Evolutionary conservation across 92 coral and sea anemone species (phyloP).

Genomic region (Zoanthus solanderi): DNA sequence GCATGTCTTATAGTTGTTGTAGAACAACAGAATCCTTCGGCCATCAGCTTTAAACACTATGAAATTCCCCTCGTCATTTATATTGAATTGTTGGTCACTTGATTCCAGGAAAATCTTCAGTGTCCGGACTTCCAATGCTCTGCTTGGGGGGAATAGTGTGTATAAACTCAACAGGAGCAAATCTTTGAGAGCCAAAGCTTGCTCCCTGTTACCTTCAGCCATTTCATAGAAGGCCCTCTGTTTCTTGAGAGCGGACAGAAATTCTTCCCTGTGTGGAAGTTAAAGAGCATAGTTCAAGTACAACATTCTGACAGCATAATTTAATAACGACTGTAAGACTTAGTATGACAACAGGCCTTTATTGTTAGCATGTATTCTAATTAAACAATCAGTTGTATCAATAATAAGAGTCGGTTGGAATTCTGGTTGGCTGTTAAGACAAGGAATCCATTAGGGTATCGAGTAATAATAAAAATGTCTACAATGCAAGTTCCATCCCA

Average conservation of each 20-base stretch:
- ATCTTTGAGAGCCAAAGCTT: not conserved
- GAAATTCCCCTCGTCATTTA: not conserved
- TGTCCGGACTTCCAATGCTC: not conserved
- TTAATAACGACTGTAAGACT: not conserved
- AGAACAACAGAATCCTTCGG: not conserved
- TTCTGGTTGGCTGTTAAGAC: conserved; percentile 20
- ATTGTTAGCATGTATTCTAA: not conserved
- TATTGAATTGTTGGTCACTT: not conserved
- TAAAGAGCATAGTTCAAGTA: not conserved
- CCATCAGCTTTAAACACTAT: not conserved
- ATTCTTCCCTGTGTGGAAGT: not conserved
- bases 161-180: not conserved
- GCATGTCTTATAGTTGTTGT: not conserved
- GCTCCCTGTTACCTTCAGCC: not conserved
- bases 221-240: not conserved
- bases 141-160: not conserved
- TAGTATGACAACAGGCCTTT: not conserved
- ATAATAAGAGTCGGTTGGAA: not conserved
- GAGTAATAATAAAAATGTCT: not conserved
- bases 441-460: conserved; percentile 5
- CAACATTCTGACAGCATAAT: not conserved
- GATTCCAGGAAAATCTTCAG: not conserved
- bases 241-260: not conserved
- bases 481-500: not conserved
- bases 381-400: not conserved